Percentiles rank a stretch among this genome's conserved stretches.
Conservation (phyloP, 2,113 vertebrate genomes). For the Pseudorasbora parva region DNA sequence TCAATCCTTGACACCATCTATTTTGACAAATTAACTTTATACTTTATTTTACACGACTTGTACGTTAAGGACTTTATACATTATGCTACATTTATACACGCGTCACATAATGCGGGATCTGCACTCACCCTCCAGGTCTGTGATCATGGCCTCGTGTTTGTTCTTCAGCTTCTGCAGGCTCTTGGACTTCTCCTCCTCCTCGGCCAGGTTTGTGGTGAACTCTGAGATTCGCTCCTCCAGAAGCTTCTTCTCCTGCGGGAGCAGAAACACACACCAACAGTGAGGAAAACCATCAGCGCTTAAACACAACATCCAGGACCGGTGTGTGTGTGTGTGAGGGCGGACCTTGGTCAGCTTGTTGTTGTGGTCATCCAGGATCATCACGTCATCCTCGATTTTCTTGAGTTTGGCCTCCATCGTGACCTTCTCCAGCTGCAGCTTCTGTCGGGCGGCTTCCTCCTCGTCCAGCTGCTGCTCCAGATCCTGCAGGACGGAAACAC, state of each 20-base stretch:
- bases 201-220: constrained; percentile 92
- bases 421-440: constrained; percentile 95
- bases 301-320: neutral
- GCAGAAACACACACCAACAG: neutral
- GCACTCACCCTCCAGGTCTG: constrained; percentile 90
- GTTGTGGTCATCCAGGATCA: constrained; percentile 94
- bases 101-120: no score
- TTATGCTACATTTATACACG: neutral
- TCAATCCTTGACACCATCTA: no score
- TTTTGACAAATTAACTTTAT: no score
- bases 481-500: constrained; percentile 76
- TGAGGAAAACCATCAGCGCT: neutral
- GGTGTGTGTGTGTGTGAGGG: fast-evolving
- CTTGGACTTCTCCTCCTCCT: constrained; percentile 98
- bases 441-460: constrained; percentile 94
- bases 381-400: constrained; percentile 92
- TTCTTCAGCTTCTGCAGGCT: constrained; percentile 97
- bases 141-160: constrained; percentile 98
- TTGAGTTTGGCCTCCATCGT: constrained; percentile 93
- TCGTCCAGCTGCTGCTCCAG: constrained; percentile 97
- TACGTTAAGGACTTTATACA: no score
- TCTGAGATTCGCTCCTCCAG: constrained; percentile 93
- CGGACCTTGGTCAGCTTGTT: constrained; percentile 90
- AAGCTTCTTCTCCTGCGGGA: constrained; percentile 90
- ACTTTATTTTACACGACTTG: no score